Conservation (phyloP, 2,113 vertebrate genomes). For the Laticauda colubrina region DNA sequence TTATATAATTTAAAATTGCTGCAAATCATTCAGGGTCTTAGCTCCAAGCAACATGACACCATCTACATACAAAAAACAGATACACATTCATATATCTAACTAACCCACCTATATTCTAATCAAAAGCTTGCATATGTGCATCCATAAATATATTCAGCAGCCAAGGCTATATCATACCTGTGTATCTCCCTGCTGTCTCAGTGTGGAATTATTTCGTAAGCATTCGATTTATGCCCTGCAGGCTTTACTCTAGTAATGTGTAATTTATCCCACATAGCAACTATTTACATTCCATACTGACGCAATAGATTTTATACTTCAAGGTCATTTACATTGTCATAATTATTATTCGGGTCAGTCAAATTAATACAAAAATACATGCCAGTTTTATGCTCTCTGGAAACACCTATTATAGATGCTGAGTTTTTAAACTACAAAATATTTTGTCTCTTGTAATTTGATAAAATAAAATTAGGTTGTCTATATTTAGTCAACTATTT, state of each 20-base stretch:
- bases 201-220: not conserved
- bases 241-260: not conserved
- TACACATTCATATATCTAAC: not conserved
- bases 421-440: not conserved
- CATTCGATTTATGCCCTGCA: not conserved
- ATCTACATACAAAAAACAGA: not conserved
- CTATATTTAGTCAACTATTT: not conserved
- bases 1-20: not conserved
- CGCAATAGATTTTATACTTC: not conserved
- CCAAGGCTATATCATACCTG: not conserved
- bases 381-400: not conserved
- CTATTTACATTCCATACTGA: not conserved
- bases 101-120: not conserved
- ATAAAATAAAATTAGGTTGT: not conserved
- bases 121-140: not conserved
- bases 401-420: not conserved
- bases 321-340: not conserved
- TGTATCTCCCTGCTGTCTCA: not conserved
- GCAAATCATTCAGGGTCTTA: not conserved
- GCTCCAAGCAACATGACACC: not conserved
- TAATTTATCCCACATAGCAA: not conserved
- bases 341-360: not conserved
- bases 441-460: not conserved
- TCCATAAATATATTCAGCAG: not conserved
- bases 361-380: not conserved